Base-by-base conservation (phyloP, 2,888 invertebrate species). In the Mythimna vitellina region DNA sequence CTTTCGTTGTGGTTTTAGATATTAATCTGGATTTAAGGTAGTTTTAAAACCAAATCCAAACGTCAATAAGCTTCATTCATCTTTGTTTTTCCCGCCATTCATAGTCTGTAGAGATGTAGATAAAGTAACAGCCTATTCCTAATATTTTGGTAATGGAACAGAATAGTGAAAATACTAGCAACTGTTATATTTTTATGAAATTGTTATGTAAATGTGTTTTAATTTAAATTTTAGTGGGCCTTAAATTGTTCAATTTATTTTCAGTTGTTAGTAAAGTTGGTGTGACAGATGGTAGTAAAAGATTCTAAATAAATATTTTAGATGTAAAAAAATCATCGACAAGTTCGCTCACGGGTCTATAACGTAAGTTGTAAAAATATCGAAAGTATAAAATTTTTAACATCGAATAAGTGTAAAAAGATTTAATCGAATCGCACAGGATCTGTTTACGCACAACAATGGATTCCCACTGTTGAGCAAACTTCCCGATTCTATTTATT, bases 331-430 rank as follows among this genome's bases (percentile, higher is more conserved):
- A 78, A 65, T 72, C 76, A 81, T 70, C 76, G 81, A 90, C 92
- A 92, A 93, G 93, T 93, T 93, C 92, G 89, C 86, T 91, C 88
- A 93, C 93, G 93, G 93, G 93, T 92, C 79, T 78, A 68, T 78
- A 71, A 58, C 61, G 67, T 81, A 75, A 78, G 79, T 62, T 86
- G 76, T 84, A 71, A 63, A 83, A 78, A 82, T 71, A 78, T 66
- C 71, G 70, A 76, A 80, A 72, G 68, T 82, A 70, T 80, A 71
- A 80, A 81, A 76, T 73, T 81, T 79, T 70, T 83, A 81, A 89
- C 90, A 91, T 90, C 91, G 88, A 91, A 90, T 86, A 83, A 67
- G 64, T 82, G 76, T 83, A 73, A 80, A 80, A 76, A 74, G 29
- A 66, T 71, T 72, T 76, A 73, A 56, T 73, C 12, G 61, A 78